Percentiles rank a stretch among this genome's conserved stretches.
These are phyloP conservation scores for Antrozous pallidus DNA, from an alignment of 2,797 vertebrate genomes.

Conservation along the genomic window DNA sequence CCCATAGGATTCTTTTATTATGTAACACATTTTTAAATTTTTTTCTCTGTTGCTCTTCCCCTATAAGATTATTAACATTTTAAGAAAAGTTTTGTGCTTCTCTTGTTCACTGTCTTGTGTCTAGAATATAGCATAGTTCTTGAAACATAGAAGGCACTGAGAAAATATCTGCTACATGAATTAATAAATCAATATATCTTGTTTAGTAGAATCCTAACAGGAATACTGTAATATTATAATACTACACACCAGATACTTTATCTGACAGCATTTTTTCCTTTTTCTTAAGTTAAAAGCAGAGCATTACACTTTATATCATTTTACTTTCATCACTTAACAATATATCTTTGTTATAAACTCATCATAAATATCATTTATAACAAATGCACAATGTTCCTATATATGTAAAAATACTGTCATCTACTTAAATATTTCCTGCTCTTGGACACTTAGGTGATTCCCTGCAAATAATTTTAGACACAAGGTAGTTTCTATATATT, in stretches of 20 bases:
- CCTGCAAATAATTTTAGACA: not conserved
- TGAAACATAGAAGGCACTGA: not conserved
- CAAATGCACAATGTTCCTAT: not conserved
- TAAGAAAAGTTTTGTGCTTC: not conserved
- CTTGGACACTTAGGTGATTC: not conserved
- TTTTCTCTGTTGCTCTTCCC: not conserved
- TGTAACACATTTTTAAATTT: not conserved
- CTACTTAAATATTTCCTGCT: not conserved
- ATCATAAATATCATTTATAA: not conserved
- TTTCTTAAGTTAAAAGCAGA: constrained; percentile 48
- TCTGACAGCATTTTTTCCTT: not conserved
- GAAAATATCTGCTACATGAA: not conserved
- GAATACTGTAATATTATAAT: not conserved
- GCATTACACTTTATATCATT: not conserved
- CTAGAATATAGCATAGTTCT: not conserved
- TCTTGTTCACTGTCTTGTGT: not conserved
- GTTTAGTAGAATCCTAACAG: not conserved
- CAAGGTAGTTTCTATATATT: not conserved
- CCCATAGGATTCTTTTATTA: not conserved
- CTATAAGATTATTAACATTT: not conserved
- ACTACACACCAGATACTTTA: not conserved
- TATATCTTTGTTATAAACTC: not conserved
- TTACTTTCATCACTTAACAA: not conserved
- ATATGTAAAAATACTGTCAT: not conserved
- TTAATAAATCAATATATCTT: not conserved